phyloP scores from a whole-genome alignment of 1,140 invertebrate genomes.

The Mesaphorura yosii region DNA sequence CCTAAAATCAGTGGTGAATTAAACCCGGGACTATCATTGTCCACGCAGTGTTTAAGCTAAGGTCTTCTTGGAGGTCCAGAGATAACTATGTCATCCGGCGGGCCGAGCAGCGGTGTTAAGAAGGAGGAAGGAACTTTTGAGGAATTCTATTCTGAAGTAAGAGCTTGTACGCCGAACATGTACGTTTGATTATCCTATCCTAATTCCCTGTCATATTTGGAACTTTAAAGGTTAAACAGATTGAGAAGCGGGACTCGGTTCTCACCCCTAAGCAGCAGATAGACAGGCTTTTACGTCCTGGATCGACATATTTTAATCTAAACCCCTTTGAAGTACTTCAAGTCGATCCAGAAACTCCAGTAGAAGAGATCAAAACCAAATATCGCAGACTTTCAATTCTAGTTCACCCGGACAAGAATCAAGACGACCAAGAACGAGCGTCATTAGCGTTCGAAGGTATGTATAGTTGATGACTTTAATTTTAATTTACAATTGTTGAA shows the following conservation, averaged over 20 bases:
- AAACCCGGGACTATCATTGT: no score
- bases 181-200: neutral
- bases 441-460: slow-evolving; percentile 81
- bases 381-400: slow-evolving; percentile 92
- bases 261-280: slow-evolving; percentile 92
- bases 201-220: neutral
- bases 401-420: slow-evolving; percentile 98
- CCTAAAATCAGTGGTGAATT: no score
- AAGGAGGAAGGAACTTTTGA: slow-evolving; percentile 22
- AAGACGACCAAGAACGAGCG: slow-evolving; percentile 85
- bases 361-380: slow-evolving; percentile 93
- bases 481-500: no score
- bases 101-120: neutral
- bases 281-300: slow-evolving; percentile 76
- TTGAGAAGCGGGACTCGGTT: slow-evolving; percentile 80
- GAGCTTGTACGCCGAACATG: neutral
- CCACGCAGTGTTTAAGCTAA: neutral
- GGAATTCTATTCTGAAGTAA: slow-evolving; percentile 28
- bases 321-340: slow-evolving; percentile 94
- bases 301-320: slow-evolving; percentile 91
- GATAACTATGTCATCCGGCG: no score
- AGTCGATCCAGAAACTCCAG: slow-evolving; percentile 72
- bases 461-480: slow-evolving; percentile 20
- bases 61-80: neutral
- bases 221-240: slow-evolving; percentile 71